phyloP scores from a whole-genome alignment of 2,888 invertebrate species.

The Argyresthia goedartella region DNA sequence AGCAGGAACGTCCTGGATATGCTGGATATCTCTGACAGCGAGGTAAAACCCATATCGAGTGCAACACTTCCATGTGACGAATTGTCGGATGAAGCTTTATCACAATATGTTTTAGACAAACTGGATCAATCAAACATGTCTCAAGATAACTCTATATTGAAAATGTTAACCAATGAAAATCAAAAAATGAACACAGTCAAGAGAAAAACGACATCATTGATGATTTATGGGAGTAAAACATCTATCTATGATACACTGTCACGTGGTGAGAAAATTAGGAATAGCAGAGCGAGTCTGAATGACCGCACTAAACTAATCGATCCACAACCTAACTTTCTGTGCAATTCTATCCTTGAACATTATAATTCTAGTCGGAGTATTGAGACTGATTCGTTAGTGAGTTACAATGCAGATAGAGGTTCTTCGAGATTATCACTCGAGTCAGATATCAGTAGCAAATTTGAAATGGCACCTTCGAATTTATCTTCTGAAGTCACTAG shows the following conservation, averaged over 20 bases:
- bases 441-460: constrained; percentile 63
- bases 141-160: constrained; percentile 58
- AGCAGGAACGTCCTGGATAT: constrained; percentile 75
- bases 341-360: constrained; percentile 39
- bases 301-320: constrained; percentile 41
- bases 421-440: constrained; percentile 59
- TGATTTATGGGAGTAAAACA: constrained; percentile 64
- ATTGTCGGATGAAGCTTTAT: constrained; percentile 72
- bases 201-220: constrained; percentile 59
- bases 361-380: constrained; percentile 43
- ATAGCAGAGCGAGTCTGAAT: constrained; percentile 55
- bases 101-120: constrained; percentile 65
- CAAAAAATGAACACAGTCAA: constrained; percentile 56
- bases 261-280: constrained; percentile 59
- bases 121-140: constrained; percentile 58
- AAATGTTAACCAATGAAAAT: constrained; percentile 58
- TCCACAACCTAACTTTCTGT: constrained; percentile 30
- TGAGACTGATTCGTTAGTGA: constrained; percentile 55
- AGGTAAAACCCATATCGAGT: constrained; percentile 83
- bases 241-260: constrained; percentile 65
- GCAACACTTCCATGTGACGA: constrained; percentile 82
- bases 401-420: constrained; percentile 57
- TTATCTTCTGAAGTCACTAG: constrained; percentile 52
- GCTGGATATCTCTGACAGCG: constrained; percentile 86
- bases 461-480: constrained; percentile 53